Percentiles rank a stretch among this genome's conserved stretches.
Conservation (phyloP, 1,140 invertebrate genomes). For the Drosophila sp. region DNA sequence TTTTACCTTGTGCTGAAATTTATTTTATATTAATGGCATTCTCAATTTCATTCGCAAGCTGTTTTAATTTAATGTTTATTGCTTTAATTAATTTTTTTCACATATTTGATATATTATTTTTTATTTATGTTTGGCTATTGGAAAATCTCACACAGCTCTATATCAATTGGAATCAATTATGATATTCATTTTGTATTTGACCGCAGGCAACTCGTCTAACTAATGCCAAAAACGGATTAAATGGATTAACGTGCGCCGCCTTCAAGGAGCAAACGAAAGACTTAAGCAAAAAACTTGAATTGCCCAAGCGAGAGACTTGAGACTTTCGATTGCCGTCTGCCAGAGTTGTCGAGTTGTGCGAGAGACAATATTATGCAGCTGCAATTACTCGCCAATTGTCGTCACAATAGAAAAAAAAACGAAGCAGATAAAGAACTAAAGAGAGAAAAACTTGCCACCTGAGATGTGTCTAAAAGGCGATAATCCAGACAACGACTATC, state of each 20-base stretch:
- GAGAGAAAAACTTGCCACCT: conserved; percentile 59
- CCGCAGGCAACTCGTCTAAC: conserved; percentile 55
- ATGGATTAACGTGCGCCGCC: conserved; percentile 60
- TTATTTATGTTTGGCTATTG: neutral
- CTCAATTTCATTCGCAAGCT: conserved; percentile 18
- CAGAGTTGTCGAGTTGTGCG: conserved; percentile 29
- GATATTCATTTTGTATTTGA: conserved; percentile 49
- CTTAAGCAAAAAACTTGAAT: conserved; percentile 67
- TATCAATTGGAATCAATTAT: conserved; percentile 48
- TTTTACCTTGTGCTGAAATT: conserved; percentile 72
- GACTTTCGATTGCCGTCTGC: neutral
- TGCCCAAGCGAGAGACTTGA: conserved; percentile 41
- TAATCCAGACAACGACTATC: conserved; percentile 60
- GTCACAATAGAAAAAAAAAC: conserved; percentile 44
- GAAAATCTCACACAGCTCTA: conserved; percentile 27
- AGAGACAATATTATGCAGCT: conserved; percentile 76
- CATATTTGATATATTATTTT: neutral
- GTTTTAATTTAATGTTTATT: conserved; percentile 58
- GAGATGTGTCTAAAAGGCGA: conserved; percentile 58
- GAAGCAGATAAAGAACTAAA: conserved; percentile 17
- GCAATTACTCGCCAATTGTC: conserved; percentile 82
- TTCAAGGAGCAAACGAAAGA: conserved; percentile 47
- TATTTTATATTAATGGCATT: conserved; percentile 30
- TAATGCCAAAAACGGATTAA: conserved; percentile 71
- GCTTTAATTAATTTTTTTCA: conserved; percentile 55